Evolutionary conservation across 2,888 invertebrate genomes (phyloP).

Genomic region (Dendrolimus pini): DNA sequence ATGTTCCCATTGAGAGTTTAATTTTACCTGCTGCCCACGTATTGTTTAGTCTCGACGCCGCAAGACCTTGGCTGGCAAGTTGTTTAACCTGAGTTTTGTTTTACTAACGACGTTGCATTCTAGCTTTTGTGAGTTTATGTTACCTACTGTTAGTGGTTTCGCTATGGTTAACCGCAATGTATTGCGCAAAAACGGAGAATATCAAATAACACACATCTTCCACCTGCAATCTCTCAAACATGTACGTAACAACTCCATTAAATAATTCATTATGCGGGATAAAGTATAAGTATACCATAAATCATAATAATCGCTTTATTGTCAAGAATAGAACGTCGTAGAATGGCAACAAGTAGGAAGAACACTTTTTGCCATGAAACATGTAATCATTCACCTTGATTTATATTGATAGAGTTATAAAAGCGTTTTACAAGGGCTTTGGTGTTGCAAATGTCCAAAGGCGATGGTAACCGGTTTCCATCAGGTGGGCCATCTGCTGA

Average conservation of each 20-base stretch:
- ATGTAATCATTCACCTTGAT: too few relatives aligned
- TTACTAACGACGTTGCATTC: background rate
- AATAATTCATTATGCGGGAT: too few relatives aligned
- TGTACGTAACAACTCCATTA: too few relatives aligned
- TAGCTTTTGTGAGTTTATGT: background rate
- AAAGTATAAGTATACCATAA: too few relatives aligned
- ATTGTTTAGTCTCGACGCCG: conserved; percentile 24
- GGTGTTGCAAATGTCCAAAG: background rate
- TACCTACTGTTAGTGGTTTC: background rate
- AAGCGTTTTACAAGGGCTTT: background rate
- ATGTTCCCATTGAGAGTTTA: conserved; percentile 4
- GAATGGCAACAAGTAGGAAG: too few relatives aligned
- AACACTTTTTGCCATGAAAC: too few relatives aligned
- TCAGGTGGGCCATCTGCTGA: background rate
- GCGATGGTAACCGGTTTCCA: background rate
- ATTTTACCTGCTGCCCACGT: conserved; percentile 25
- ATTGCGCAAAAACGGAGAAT: background rate
- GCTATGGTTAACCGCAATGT: background rate
- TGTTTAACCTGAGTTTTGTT: background rate
- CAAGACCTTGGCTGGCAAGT: background rate
- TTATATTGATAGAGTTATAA: too few relatives aligned
- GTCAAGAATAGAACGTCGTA: too few relatives aligned
- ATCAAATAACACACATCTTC: too few relatives aligned
- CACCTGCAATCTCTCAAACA: too few relatives aligned
- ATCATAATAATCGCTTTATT: too few relatives aligned